Percentiles rank a stretch among this genome's conserved stretches.
phyloP scores from a whole-genome alignment of 1,140 invertebrate species.

The Medauroidea extradentata region DNA sequence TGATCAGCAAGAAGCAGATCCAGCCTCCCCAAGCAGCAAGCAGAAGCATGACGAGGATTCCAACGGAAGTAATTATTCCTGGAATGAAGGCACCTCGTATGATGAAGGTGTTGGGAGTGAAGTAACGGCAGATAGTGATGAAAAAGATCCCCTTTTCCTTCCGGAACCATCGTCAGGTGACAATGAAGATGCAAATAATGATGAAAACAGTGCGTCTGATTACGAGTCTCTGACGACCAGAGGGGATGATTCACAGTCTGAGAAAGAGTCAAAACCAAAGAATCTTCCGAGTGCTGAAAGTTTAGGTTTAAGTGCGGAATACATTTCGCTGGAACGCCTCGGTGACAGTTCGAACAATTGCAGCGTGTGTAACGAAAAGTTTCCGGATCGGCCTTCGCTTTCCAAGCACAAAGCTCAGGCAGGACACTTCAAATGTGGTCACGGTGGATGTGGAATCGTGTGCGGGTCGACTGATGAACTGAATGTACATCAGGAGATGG shows the following conservation, averaged over 20 bases:
- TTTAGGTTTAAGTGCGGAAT: slow-evolving; percentile 29
- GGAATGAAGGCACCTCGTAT: not conserved
- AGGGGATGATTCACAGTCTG: no score
- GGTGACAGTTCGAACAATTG: slow-evolving; percentile 44
- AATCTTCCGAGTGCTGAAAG: not conserved
- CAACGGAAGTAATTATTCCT: not conserved
- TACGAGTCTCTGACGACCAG: no score
- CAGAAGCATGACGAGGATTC: not conserved
- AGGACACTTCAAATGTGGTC: slow-evolving; percentile 47
- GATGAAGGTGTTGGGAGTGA: not conserved
- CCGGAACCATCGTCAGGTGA: not conserved
- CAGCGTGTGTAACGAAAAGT: slow-evolving; percentile 46
- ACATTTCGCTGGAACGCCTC: slow-evolving; percentile 45
- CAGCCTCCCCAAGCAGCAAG: not conserved
- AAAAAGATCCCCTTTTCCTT: slow-evolving; percentile 7
- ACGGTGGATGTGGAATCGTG: slow-evolving; percentile 41
- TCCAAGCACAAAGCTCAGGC: slow-evolving; percentile 42
- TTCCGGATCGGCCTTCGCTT: slow-evolving; percentile 41
- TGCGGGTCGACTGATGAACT: slow-evolving; percentile 40
- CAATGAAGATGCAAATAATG: not conserved
- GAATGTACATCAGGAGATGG: slow-evolving; percentile 40
- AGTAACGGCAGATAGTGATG: not conserved
- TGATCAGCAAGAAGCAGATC: not conserved
- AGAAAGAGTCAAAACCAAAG: not conserved
- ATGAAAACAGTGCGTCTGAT: no score